Evolutionary conservation across 2,797 vertebrate genomes (phyloP).

Genomic region (Chrosomus eos): DNA sequence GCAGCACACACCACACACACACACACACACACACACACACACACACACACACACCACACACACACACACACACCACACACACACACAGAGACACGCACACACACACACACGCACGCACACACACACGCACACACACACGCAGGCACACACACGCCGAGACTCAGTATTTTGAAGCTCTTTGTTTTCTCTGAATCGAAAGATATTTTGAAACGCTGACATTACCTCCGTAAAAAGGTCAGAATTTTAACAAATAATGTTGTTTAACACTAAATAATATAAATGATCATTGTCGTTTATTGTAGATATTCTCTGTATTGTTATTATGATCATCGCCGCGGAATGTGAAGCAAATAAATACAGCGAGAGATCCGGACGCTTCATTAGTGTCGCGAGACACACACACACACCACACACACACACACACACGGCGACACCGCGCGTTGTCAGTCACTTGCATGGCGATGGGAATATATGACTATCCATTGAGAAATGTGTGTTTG

Average conservation of each 20-base stretch:
- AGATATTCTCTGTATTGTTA: background rate
- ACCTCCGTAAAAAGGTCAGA: background rate
- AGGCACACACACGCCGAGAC: background rate
- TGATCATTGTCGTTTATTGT: background rate
- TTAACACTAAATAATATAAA: background rate
- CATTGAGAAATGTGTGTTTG: background rate
- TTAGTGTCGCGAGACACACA: background rate
- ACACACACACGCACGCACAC: rapidly evolving
- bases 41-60: no score
- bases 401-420: background rate
- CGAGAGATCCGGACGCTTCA: background rate
- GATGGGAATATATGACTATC: background rate
- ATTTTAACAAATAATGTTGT: background rate
- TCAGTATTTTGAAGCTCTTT: background rate
- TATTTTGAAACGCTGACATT: background rate
- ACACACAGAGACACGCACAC: no score
- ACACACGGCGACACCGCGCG: background rate
- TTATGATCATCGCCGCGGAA: background rate
- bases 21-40: no score
- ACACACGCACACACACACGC: no score
- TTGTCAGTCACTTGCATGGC: background rate
- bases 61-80: no score
- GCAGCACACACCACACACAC: no score
- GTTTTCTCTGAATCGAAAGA: background rate
- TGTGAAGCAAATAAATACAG: background rate